Conservation (phyloP, 2,797 vertebrate species). For the Pelochelys cantorii region DNA sequence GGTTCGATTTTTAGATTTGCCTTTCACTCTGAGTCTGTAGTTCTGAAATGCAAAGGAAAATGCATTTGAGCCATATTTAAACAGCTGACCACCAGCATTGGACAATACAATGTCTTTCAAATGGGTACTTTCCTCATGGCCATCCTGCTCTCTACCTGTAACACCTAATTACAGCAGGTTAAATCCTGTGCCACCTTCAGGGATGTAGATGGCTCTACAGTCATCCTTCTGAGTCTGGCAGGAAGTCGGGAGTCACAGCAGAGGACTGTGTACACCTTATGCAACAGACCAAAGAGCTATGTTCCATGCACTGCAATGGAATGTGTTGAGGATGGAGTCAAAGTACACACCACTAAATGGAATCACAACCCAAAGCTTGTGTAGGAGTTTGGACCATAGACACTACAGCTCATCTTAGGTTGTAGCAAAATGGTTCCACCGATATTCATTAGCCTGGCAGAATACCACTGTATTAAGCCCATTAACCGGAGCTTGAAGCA, state of each 20-base stretch:
- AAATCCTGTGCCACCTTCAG: not conserved
- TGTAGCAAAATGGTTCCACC: not conserved
- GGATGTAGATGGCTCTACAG: rapidly evolving
- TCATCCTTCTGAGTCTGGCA: not conserved
- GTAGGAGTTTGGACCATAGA: not conserved
- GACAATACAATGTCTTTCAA: not conserved
- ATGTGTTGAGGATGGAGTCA: not conserved
- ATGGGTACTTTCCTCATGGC: not conserved
- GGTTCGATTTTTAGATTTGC: constrained; percentile 31
- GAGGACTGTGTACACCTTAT: not conserved
- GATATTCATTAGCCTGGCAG: not conserved
- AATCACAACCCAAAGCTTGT: not conserved
- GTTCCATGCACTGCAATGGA: not conserved
- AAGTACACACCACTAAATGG: not conserved
- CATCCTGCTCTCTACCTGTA: not conserved
- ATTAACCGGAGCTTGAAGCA: not conserved
- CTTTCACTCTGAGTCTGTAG: not conserved
- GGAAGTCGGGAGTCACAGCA: not conserved
- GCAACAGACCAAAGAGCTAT: not conserved
- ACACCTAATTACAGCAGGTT: not conserved
- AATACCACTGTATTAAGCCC: not conserved
- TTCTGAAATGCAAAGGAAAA: constrained; percentile 28
- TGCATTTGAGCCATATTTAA: not conserved
- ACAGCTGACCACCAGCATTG: not conserved
- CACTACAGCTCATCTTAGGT: not conserved